These are phyloP conservation scores for Isoperla grammatica DNA, from an alignment of 2,888 invertebrate genomes.

Conservation along the genomic window DNA sequence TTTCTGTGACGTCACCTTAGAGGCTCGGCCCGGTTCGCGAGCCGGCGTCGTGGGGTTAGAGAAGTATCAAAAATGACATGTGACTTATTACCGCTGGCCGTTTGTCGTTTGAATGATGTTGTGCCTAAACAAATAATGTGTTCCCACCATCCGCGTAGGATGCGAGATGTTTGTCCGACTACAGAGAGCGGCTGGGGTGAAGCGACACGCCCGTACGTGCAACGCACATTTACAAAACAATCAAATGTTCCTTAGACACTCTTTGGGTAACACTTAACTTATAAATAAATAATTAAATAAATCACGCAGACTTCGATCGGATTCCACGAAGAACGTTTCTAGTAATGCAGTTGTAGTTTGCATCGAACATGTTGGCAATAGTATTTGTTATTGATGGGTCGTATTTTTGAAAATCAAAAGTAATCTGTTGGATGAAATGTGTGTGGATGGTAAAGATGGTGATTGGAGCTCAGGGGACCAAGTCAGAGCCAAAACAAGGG, in stretches of 20 bases:
- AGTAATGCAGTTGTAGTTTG: no score
- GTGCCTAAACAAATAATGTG: slow-evolving; percentile 14
- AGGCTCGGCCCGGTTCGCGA: no score
- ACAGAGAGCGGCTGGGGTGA: background rate
- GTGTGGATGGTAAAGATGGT: slow-evolving; percentile 5
- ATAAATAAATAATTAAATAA: no score
- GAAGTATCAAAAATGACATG: background rate
- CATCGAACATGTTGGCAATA: slow-evolving; percentile 24
- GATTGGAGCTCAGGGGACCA: slow-evolving; percentile 45
- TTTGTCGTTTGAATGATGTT: slow-evolving; percentile 8
- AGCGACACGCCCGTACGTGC: background rate
- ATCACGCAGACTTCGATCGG: no score
- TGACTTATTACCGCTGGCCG: slow-evolving; percentile 8
- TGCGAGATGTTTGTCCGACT: slow-evolving; percentile 1
- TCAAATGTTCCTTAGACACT: slow-evolving; percentile 22
- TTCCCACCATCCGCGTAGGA: slow-evolving; percentile 2
- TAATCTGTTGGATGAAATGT: slow-evolving; percentile 16
- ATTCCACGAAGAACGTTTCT: no score
- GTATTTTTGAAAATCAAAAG: no score
- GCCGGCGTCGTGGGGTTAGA: background rate
- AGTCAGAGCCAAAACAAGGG: slow-evolving; percentile 22
- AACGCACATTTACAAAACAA: slow-evolving; percentile 20
- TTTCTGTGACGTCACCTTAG: background rate
- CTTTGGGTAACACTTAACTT: slow-evolving; percentile 1
- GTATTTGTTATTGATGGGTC: slow-evolving; percentile 25